A percentile compares a stretch with the other conserved stretches of the same genome.
phyloP scores from a whole-genome alignment of 2,797 vertebrate genomes.

The Benthosema pterotum region DNA sequence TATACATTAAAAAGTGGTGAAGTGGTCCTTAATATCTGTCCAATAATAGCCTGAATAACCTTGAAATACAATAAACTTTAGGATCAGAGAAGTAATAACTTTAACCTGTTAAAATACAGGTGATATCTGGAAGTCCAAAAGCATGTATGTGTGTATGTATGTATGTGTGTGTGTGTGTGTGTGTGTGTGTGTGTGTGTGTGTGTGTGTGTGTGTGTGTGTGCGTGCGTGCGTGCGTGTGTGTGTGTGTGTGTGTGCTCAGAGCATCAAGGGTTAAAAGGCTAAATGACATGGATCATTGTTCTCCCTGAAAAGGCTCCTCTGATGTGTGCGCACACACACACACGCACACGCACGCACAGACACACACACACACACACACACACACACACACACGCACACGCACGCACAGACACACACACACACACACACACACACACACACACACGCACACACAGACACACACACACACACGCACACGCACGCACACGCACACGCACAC shows the following conservation, averaged over 20 bases:
- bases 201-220: conserved; percentile 15
- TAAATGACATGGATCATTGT: conserved; percentile 80
- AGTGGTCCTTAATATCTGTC: no score
- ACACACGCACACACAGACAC: conserved; percentile 18
- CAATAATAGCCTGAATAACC: no score
- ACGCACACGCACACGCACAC: conserved; percentile 6
- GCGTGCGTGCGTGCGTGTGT: conserved; percentile 2
- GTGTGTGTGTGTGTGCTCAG: conserved; percentile 25
- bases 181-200: conserved; percentile 9
- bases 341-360: background rate
- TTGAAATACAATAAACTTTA: no score
- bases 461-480: background rate
- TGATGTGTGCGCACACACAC: conserved; percentile 51
- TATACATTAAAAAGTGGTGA: no score
- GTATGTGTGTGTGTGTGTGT: conserved; percentile 6
- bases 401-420: conserved; percentile 14
- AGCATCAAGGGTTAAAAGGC: conserved; percentile 78
- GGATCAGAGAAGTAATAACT: no score
- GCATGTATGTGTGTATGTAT: conserved; percentile 9
- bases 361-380: background rate
- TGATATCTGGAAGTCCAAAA: no score
- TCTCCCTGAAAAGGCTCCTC: conserved; percentile 73
- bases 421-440: conserved; percentile 9
- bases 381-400: conserved; percentile 6
- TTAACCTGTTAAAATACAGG: no score